These are phyloP conservation scores for Galerucella pusilla DNA, from an alignment of 2,888 invertebrate species.

Conservation along the genomic window DNA sequence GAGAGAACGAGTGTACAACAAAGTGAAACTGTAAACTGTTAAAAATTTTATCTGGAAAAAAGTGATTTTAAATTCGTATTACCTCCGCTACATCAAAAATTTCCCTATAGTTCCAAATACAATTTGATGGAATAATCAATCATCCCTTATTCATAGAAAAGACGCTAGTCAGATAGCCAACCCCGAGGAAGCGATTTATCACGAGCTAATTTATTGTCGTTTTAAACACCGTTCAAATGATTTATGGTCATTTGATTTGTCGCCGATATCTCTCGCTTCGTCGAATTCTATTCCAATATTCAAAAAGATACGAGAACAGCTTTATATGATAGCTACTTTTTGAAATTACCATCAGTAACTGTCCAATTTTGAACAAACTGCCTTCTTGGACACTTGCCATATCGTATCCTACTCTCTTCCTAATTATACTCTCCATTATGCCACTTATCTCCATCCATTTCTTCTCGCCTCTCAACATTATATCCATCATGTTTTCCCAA, in stretches of 20 bases:
- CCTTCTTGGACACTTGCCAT: too few species aligned
- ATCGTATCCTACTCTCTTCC: too few species aligned
- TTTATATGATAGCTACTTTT: too few species aligned
- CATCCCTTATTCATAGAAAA: background rate
- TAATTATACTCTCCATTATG: too few species aligned
- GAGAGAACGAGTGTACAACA: background rate
- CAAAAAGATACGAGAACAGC: background rate
- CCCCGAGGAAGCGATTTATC: conserved; percentile 1
- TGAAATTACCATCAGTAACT: too few species aligned
- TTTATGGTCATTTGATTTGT: conserved; percentile 13
- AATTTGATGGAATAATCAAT: background rate
- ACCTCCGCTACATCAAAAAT: background rate
- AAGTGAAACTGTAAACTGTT: background rate
- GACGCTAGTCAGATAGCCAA: conserved; percentile 2
- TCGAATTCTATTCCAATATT: background rate
- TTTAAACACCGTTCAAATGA: conserved; percentile 13
- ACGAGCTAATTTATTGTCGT: conserved; percentile 7
- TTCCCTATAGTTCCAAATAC: background rate
- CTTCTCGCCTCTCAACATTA: too few species aligned
- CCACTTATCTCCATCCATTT: too few species aligned
- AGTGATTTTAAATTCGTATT: too few species aligned
- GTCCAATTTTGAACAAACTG: too few species aligned
- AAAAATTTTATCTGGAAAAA: too few species aligned
- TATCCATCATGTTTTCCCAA: too few species aligned
- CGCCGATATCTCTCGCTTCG: background rate